These are phyloP conservation scores for Musca vetustissima DNA, from an alignment of 1,140 invertebrate genomes.

Conservation along the genomic window DNA sequence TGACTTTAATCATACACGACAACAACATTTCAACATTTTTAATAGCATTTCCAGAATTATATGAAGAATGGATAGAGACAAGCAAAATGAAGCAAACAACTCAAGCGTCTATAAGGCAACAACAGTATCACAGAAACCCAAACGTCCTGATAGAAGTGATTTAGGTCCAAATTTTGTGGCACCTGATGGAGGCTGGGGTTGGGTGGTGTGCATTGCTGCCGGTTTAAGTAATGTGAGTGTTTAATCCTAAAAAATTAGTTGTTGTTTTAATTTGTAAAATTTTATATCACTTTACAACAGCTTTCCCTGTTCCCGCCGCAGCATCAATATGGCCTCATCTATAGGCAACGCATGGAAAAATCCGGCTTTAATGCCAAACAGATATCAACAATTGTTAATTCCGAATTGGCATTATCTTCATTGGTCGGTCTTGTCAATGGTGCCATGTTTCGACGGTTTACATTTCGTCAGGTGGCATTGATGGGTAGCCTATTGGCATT, in stretches of 20 bases:
- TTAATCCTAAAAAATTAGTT: too few species aligned
- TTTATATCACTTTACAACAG: constrained; percentile 57
- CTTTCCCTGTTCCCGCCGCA: constrained; percentile 63
- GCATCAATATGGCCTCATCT: constrained; percentile 69
- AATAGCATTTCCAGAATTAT: too few species aligned
- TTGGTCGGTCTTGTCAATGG: constrained; percentile 60
- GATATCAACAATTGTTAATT: constrained; percentile 67
- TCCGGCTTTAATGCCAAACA: constrained; percentile 63
- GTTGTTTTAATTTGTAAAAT: too few species aligned
- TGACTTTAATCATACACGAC: too few species aligned
- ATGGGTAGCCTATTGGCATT: constrained; percentile 36
- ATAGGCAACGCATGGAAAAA: constrained; percentile 60
- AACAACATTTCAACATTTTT: too few species aligned
- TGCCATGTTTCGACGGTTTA: constrained; percentile 46
- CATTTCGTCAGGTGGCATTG: constrained; percentile 46
- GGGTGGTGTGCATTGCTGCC: constrained; percentile 51
- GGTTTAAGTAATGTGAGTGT: constrained; percentile 49
- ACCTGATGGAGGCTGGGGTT: constrained; percentile 52
- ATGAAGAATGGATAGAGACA: constrained; percentile 25
- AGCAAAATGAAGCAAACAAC: constrained; percentile 41
- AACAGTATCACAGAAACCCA: constrained; percentile 33
- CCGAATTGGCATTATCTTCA: constrained; percentile 64
- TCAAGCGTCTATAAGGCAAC: constrained; percentile 43
- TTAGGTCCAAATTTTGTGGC: constrained; percentile 48
- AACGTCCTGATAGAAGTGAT: constrained; percentile 42